phyloP scores from a whole-genome alignment of 2,797 vertebrate genomes.

The Acanthis flammea region DNA sequence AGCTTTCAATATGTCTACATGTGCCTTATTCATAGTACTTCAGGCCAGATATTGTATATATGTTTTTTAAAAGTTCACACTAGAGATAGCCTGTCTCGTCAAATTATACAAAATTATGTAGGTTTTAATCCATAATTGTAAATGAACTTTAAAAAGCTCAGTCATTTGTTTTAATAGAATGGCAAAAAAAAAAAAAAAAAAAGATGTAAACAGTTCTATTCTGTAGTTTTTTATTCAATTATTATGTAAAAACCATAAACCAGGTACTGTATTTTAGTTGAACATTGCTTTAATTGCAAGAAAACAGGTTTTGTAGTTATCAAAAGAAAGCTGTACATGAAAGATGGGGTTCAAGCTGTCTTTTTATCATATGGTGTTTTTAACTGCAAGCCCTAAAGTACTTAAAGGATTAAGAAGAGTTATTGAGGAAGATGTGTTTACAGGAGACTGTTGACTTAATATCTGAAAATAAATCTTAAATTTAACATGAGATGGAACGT shows the following conservation, averaged over 20 bases:
- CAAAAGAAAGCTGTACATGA: conserved; percentile 47
- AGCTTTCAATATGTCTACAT: conserved; percentile 82
- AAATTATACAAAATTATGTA: conserved; percentile 63
- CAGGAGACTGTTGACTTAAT: conserved; percentile 45
- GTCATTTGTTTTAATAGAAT: conserved; percentile 71
- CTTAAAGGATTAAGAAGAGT: conserved; percentile 11
- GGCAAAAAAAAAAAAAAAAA: conserved; percentile 46
- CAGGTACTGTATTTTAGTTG: conserved; percentile 82
- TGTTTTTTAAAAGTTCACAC: conserved; percentile 75
- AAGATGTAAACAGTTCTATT: conserved; percentile 75
- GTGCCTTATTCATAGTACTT: conserved; percentile 97
- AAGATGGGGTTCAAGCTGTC: conserved; percentile 65
- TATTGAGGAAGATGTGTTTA: conserved; percentile 46
- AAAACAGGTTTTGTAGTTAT: conserved; percentile 58
- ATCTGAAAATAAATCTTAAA: conserved; percentile 33
- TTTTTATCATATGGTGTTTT: conserved; percentile 37
- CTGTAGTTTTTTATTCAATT: conserved; percentile 78
- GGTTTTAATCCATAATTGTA: conserved; percentile 75
- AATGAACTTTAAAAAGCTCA: conserved; percentile 70
- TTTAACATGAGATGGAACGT: background rate
- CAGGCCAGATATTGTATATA: conserved; percentile 94
- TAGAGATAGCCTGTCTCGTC: conserved; percentile 77
- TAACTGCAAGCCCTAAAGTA: conserved; percentile 39
- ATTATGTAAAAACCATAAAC: conserved; percentile 77
- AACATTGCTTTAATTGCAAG: conserved; percentile 72